Conservation (phyloP, 2,113 vertebrate genomes). For the Psittacara wagleri region DNA sequence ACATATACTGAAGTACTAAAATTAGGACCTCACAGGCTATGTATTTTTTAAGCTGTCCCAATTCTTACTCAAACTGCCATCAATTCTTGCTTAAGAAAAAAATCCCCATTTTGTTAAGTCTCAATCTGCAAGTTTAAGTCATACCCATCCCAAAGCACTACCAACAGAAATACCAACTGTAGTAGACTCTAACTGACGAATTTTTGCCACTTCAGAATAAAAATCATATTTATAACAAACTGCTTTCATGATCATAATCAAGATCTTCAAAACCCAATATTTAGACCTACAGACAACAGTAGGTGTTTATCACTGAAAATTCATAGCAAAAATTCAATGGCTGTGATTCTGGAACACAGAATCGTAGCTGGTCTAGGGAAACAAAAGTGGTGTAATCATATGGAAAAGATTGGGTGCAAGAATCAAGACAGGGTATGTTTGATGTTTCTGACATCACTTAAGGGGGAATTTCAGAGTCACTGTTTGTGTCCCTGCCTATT, state of each 20-base stretch:
- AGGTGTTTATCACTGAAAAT: background rate
- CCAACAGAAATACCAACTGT: background rate
- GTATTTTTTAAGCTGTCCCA: background rate
- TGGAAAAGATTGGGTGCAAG: background rate
- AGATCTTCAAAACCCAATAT: background rate
- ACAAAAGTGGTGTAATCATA: background rate
- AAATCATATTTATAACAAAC: background rate
- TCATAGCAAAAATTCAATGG: background rate
- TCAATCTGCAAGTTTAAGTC: background rate
- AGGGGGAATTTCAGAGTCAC: background rate
- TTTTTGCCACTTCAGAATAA: background rate
- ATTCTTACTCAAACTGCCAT: background rate
- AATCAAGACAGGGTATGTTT: background rate
- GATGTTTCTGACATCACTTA: background rate
- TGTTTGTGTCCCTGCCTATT: background rate
- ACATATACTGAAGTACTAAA: background rate
- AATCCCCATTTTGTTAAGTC: background rate
- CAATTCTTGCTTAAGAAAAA: background rate
- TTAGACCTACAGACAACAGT: background rate
- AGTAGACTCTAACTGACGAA: background rate
- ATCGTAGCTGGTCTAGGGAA: background rate
- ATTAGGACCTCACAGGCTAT: fast-evolving
- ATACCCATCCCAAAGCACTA: background rate
- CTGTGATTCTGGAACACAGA: background rate
- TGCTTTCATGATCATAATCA: background rate